phyloP scores from a whole-genome alignment of 2,888 invertebrate species.

The Gnatocerus cornutus region DNA sequence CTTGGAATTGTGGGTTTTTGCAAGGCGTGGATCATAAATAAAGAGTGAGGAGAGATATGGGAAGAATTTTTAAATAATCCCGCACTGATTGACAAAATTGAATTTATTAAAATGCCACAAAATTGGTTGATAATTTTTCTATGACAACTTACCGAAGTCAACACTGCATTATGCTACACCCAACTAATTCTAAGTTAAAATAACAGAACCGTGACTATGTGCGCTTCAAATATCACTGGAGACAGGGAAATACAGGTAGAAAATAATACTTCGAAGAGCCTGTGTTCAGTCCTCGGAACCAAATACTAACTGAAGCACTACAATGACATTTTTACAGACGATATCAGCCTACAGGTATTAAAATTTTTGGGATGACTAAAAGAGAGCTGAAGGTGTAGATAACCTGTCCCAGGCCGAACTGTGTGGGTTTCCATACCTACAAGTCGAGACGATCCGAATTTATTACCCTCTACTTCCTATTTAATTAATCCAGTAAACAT shows the following conservation, averaged over 20 bases:
- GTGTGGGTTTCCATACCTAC: background rate
- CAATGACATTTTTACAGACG: background rate
- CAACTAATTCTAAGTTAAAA: slow-evolving; percentile 12
- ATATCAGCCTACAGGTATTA: slow-evolving; percentile 2
- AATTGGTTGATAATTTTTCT: too few relatives aligned
- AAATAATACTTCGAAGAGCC: slow-evolving; percentile 1
- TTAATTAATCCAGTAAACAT: slow-evolving; percentile 33
- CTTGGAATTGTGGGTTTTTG: background rate
- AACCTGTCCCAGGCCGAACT: background rate
- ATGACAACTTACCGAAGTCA: too few relatives aligned
- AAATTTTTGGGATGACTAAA: slow-evolving; percentile 9
- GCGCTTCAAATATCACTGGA: slow-evolving; percentile 18
- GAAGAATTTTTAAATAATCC: too few relatives aligned
- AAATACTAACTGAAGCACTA: background rate
- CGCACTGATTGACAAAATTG: background rate
- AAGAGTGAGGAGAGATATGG: background rate
- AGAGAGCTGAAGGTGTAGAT: background rate
- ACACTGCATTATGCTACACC: background rate
- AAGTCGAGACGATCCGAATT: too few relatives aligned
- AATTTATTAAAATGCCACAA: too few relatives aligned
- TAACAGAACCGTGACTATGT: slow-evolving; percentile 11
- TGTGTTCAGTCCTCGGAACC: background rate
- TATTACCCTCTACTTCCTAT: too few relatives aligned
- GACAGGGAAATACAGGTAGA: slow-evolving; percentile 17
- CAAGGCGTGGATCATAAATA: slow-evolving; percentile 10